Base-by-base conservation (phyloP, 2,888 invertebrate species). In the Drosophila pegasa region DNA sequence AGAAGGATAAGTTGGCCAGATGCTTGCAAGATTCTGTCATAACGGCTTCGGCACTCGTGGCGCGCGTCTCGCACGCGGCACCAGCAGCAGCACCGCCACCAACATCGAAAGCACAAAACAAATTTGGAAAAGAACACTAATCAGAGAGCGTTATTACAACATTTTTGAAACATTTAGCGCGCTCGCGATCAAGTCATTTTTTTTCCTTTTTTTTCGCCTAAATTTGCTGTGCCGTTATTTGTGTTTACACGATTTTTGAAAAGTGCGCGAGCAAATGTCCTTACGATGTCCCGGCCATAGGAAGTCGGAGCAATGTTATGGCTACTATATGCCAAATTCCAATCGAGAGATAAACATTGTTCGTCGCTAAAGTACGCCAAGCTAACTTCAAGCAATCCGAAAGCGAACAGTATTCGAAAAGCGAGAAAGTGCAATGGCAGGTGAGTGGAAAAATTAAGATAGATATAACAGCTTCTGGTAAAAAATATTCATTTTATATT, bases 11-110 rank as follows among this genome's bases (percentile, higher is more conserved):
- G 84, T 85, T 86, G 69, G 50, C 70, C 80, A 68, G 86, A 84
- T 81, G 86, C 84, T 82, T 72, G 75, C 78, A 75, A 86, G 84
- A 85, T 82, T 86, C 84, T 82, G 86, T 82, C 84, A 85, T 85
- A 86, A 85, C 86, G 84, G 84, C 84, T 85, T 81, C 68, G 86
- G 86, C 84, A 78, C 52, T 85, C 84, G 85, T 82, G 64, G 84
- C 79, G 85, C 82, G 80, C 80, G 83, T 73, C 69, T 84, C 84
- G 78, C 45, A 68, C 56, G 69, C 60, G 57, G 27, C 58, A 72
- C 31, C 37, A 65, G 22, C 27, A 57, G 67, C 60, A 57, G 20
- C 56, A 62, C 31, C 18, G 29, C 20, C 31, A 45, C 14, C 22
- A 48, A 20, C 27, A 45, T 12, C 22, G 31, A 14, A 43, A 40